These are phyloP conservation scores for Calyptomena viridis DNA, from an alignment of 2,113 vertebrate genomes.

Conservation along the genomic window DNA sequence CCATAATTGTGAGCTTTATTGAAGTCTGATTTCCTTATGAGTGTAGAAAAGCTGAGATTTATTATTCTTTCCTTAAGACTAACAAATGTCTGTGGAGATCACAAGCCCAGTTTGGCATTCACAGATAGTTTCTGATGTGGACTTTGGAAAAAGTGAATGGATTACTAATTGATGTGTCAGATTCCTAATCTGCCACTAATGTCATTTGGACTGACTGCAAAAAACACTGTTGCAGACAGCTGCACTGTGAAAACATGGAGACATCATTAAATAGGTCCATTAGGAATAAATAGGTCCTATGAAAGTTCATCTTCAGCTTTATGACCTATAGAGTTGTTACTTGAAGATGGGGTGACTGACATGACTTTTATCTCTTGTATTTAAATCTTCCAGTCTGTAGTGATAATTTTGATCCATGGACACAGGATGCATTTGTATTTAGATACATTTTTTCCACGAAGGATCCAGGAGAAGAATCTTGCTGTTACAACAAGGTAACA, in stretches of 20 bases:
- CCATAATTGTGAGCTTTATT: neutral
- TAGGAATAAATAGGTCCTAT: neutral
- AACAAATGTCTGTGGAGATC: constrained; percentile 43
- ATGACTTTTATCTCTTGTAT: neutral
- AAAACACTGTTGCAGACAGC: neutral
- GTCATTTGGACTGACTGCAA: constrained; percentile 46
- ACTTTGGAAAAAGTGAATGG: constrained; percentile 58
- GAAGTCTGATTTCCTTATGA: constrained; percentile 20
- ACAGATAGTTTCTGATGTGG: constrained; percentile 51
- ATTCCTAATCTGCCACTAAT: constrained; percentile 41
- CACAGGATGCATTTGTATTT: neutral
- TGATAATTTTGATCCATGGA: neutral
- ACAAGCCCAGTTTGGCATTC: constrained; percentile 41
- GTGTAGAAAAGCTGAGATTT: constrained; percentile 42
- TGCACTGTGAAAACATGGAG: constrained; percentile 31
- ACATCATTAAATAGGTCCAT: neutral
- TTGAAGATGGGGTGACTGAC: neutral
- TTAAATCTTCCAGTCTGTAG: neutral
- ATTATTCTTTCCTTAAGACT: constrained; percentile 51
- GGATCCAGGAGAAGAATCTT: neutral
- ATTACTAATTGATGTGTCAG: constrained; percentile 52
- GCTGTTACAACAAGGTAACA: neutral
- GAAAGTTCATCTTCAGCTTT: constrained; percentile 11
- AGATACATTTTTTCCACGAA: neutral
- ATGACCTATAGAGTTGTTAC: neutral